Evolutionary conservation across 1,140 invertebrate species (phyloP).

Genomic region (Nasonia vitripennis): DNA sequence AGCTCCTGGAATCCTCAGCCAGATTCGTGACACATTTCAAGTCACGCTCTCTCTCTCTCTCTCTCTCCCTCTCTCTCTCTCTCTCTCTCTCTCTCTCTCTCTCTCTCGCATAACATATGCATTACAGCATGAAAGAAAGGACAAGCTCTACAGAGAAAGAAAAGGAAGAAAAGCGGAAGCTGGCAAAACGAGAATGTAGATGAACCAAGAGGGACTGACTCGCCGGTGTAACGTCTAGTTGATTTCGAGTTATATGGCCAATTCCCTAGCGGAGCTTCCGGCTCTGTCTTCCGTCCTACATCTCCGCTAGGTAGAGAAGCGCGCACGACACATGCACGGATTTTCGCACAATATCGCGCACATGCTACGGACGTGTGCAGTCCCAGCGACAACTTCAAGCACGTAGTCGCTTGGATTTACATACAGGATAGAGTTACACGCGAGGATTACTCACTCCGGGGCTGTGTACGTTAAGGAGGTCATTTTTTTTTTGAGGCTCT

Average conservation of each 20-base stretch:
- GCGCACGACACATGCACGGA: not conserved
- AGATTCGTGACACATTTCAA: not conserved
- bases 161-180: not conserved
- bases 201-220: not conserved
- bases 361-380: not conserved
- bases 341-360: slow-evolving; percentile 7
- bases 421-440: too few species aligned
- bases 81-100: not conserved
- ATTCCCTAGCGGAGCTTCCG: slow-evolving; percentile 26
- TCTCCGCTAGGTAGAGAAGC: not conserved
- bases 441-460: too few species aligned
- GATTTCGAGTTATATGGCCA: slow-evolving; percentile 32
- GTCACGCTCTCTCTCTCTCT: not conserved
- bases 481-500: too few species aligned
- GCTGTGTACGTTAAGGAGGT: too few species aligned
- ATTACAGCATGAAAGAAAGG: not conserved
- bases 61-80: not conserved
- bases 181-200: not conserved
- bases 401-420: not conserved
- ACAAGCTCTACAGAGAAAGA: not conserved
- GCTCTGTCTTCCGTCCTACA: not conserved
- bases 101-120: not conserved
- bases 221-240: slow-evolving; percentile 14
- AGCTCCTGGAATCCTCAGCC: not conserved
- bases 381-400: not conserved